Percentiles rank a stretch among this genome's conserved stretches.
These are phyloP conservation scores for Antidorcas marsupialis DNA, from an alignment of 2,113 vertebrate genomes.

Conservation along the genomic window DNA sequence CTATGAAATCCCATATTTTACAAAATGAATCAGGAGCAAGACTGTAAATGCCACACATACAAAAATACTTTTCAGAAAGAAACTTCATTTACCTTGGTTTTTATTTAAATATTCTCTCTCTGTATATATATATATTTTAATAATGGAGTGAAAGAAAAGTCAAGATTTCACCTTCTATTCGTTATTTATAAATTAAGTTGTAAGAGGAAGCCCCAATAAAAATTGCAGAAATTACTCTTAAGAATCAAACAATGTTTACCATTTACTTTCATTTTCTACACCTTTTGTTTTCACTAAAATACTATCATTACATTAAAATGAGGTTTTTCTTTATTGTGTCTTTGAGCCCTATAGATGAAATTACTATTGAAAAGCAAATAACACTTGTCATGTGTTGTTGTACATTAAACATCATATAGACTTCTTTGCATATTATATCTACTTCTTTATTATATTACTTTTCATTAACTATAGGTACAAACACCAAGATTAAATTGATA, in stretches of 20 bases:
- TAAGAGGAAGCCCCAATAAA: background rate
- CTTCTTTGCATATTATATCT: background rate
- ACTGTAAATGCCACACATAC: background rate
- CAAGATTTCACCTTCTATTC: background rate
- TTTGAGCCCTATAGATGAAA: background rate
- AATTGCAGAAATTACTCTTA: background rate
- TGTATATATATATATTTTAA: background rate
- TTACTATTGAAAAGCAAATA: background rate
- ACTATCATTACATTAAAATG: background rate
- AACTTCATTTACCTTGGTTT: background rate
- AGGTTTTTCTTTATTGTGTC: background rate
- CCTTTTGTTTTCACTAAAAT: background rate
- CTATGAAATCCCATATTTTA: background rate
- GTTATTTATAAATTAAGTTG: constrained; percentile 4
- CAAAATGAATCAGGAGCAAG: background rate
- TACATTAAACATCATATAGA: background rate
- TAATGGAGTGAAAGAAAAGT: background rate
- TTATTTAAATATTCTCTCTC: background rate
- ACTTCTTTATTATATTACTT: background rate
- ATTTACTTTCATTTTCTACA: background rate
- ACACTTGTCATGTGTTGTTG: background rate
- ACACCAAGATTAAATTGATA: background rate
- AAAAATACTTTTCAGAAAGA: background rate
- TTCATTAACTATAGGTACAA: constrained; percentile 14
- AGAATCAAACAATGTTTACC: background rate